Base-by-base conservation (phyloP, 2,113 vertebrate genomes). In the Arvicanthis niloticus region DNA sequence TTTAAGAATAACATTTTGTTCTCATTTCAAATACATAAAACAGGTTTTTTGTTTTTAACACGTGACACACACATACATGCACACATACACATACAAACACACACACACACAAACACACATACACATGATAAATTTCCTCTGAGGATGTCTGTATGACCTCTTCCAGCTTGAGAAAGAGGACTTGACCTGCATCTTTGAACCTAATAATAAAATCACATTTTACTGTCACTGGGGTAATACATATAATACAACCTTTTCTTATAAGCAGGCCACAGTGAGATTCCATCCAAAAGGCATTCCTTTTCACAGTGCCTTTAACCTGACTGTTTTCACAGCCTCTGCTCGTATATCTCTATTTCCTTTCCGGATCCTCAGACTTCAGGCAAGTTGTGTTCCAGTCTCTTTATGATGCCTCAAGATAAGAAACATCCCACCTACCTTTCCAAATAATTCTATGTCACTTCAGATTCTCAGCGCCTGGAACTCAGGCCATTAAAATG, bases 381-480 rank as follows among this genome's bases (percentile, higher is more conserved):
- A 62, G 4, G 89, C 95, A 91, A 97, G 86, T 37, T 68, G 60
- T 82, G 29, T 56, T 26, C 21, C 24, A 81, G 70, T 82, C 76
- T 96, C 89, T 12, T 53, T 90, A 37, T 88, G 93, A 73, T 70
- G 85, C n/a, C 42, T 90, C 40, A n/a, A 56, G 92, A 97, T 96
- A 96, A 96, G 56, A 86, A 96, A 48, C 21, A 51, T 93, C 68
- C 95, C 88, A 45, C 56, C 62, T 95, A 96, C 88, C 77, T 93
- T 95, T 84, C 73, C 75, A 97, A 97, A 95, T 91, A 93, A 91
- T 95, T 92, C 56, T 95, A 37, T 97, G 73, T 85, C 93, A 88
- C 70, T 94, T 93, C 89, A 94, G 89, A 48, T 95, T 93, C 62
- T 97, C 62, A 31, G 89, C 29, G 72, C 82, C 87, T 96, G 84